Evolutionary conservation across 2,113 vertebrate genomes (phyloP).

Genomic region (Cyphotilapia sp.): DNA sequence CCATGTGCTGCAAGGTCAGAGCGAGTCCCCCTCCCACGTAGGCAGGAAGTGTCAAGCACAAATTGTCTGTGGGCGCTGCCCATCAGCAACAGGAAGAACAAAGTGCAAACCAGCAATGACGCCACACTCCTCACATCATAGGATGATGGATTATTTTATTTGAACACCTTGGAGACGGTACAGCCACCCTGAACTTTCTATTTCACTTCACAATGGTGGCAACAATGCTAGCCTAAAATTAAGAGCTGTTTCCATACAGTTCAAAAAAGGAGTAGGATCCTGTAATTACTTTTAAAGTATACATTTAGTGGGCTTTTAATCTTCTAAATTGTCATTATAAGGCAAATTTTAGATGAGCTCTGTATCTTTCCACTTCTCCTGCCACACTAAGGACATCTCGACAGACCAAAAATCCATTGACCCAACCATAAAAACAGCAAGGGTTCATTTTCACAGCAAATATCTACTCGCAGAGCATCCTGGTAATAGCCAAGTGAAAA

Average conservation of each 20-base stretch:
- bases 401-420: not conserved
- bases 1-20: slow-evolving; percentile 51
- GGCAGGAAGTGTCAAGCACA: slow-evolving; percentile 59
- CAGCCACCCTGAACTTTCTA: not conserved
- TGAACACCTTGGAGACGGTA: slow-evolving; percentile 16
- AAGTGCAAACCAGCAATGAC: slow-evolving; percentile 58
- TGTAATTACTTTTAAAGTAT: not conserved
- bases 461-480: slow-evolving; percentile 18
- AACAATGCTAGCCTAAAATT: not conserved
- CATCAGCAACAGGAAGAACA: slow-evolving; percentile 68
- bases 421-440: slow-evolving; percentile 6
- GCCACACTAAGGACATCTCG: not conserved
- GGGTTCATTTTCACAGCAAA: slow-evolving; percentile 21
- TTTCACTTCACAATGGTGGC: not conserved
- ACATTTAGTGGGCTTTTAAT: not conserved
- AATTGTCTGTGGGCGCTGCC: slow-evolving; percentile 46
- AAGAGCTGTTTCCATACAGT: not conserved
- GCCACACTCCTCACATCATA: slow-evolving; percentile 27
- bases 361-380: not conserved
- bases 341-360: not conserved
- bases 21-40: slow-evolving; percentile 45
- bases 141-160: slow-evolving; percentile 37
- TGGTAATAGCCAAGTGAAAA: slow-evolving; percentile 12
- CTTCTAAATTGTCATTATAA: not conserved
- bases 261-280: not conserved